Base-by-base conservation (phyloP, 2,113 vertebrate genomes). In the Electrona antarctica region DNA sequence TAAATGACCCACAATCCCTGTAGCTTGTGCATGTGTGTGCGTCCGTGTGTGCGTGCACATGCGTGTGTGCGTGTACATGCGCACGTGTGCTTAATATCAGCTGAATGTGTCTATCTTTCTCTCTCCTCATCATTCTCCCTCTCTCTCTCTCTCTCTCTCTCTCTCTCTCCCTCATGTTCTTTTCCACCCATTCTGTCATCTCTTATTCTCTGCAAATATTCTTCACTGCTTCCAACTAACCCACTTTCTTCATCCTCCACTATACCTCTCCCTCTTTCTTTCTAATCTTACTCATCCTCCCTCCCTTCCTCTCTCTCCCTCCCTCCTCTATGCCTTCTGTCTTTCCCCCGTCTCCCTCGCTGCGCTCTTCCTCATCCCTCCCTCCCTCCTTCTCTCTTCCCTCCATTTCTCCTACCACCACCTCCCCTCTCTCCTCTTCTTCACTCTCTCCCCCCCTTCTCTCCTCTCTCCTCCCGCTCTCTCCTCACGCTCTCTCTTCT, bases 81-180 rank as follows among this genome's bases (percentile, higher is more conserved):
- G 29, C 4, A 4, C 4, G 33, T 41, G 33, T 41, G 33, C 21
- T 21, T 21, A 21, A 21, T 21, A 21, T 1, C 21, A 21, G 21
- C 21, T 21, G 21, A 21, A 21, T 2, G 21, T 21, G 21, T 49
- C 59, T 54, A 6, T 47, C 13, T 46, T 11, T 62, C 60, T 70
- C 4, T 45, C 13, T 58, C 50, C 21, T 41, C 14, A 21, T 10
- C 64, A n/a, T 15, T 12, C 49, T 54, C 33, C 4, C 46, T 59
- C 57, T 60, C 7, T 61, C 59, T 62, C 59, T 28, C 28, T 28
- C 54, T 7, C 6, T 33, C 29, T 54, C 11, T 8, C 13, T 2
- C 48, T 52, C 9, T 48, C 67, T 63, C 15, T 41, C 70, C 33
- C 51, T 71, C 54, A 21, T 48, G 60, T 1, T 41, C 45, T 45